A percentile compares a stretch with the other conserved stretches of the same genome.
These are phyloP conservation scores for Plectus sambesii DNA, from an alignment of 1,140 invertebrate species.

Conservation along the genomic window DNA sequence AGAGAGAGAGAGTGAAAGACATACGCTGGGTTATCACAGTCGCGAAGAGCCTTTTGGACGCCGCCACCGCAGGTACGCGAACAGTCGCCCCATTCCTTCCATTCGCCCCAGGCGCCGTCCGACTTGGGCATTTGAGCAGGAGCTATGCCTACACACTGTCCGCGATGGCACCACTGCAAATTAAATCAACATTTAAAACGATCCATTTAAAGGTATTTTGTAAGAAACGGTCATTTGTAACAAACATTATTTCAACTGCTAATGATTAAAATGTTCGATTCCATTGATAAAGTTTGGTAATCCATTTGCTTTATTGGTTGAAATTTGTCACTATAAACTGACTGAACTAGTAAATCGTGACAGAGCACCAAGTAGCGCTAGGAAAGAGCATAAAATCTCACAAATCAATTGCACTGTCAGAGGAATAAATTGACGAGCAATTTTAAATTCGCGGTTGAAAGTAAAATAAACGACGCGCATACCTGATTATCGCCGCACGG, in stretches of 20 bases:
- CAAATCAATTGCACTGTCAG: not conserved
- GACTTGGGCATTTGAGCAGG: slow-evolving; percentile 49
- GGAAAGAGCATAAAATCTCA: too few relatives aligned
- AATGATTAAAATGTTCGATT: too few relatives aligned
- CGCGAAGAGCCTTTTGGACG: slow-evolving; percentile 60
- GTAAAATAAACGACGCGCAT: slow-evolving; percentile 10
- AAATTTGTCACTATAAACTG: too few relatives aligned
- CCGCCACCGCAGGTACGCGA: slow-evolving; percentile 75
- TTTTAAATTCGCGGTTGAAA: slow-evolving; percentile 3
- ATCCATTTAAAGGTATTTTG: too few relatives aligned
- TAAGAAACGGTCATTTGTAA: too few relatives aligned
- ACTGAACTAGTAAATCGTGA: too few relatives aligned
- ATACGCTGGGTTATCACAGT: slow-evolving; percentile 64
- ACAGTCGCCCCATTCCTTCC: slow-evolving; percentile 62
- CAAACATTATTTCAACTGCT: too few relatives aligned
- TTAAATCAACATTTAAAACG: too few relatives aligned
- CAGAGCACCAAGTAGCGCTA: too few relatives aligned
- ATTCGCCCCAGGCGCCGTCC: slow-evolving; percentile 70
- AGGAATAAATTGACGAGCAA: not conserved
- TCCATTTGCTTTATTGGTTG: too few relatives aligned
- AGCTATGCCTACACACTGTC: slow-evolving; percentile 59
- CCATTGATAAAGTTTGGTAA: too few relatives aligned
- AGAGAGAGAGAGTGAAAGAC: slow-evolving; percentile 13
- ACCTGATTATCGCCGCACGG: slow-evolving; percentile 55
- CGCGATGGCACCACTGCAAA: slow-evolving; percentile 64